Evolutionary conservation across 2,888 invertebrate species (phyloP), one percentile per base, ranked within the genome.

Genomic region (Ganaspis brasiliensis): DNA sequence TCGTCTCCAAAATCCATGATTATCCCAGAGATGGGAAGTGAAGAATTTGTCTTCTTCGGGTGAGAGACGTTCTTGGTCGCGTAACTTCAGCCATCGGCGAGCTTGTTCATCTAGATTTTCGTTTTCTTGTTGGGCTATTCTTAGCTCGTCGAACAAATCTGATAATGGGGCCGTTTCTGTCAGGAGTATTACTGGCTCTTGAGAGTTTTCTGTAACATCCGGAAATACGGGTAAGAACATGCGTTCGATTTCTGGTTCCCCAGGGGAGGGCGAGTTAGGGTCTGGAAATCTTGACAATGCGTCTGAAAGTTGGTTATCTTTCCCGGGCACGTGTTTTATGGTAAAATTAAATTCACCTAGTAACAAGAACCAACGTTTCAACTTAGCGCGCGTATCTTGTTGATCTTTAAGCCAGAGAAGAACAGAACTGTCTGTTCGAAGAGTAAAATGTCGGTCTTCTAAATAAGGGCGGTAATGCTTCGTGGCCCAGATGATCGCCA

Each of bases 381-480:
- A 24, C 21, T 71, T 71, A 10, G 45, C 52, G 12, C 71, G n/a
- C 1, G 71, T 10, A 49, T 49, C 72, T 56, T 72, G 9, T 12
- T 40, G 4, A 12, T 9, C 12, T 9, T 10, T 12, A 2, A 40
- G 12, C 40, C 40, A 40, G 1, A 9, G 76, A 2, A 84, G 71
- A 8, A 77, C 80, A 3, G 55, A 35, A 67, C 77, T 84, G 52
- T 82, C 82, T 0, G 81, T 83, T 2, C 79, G 71, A 1, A 84
- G 37, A 10, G 49, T 74, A 37, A 83, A 81, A 5, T 49, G 57
- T n/a, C 8, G 31, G n/a, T 78, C 78, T 19, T 78, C 78, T 2
- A 80, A 37, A 45, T 74, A 72, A 1, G 61, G 55, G 10, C 79
- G 24, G 19, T 31, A 79, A 0, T 56, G 19, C 35, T 78, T 77